Evolutionary conservation across 1,140 invertebrate species (phyloP), one percentile per base, ranked within the genome.

Genomic region (Ips nitidus): DNA sequence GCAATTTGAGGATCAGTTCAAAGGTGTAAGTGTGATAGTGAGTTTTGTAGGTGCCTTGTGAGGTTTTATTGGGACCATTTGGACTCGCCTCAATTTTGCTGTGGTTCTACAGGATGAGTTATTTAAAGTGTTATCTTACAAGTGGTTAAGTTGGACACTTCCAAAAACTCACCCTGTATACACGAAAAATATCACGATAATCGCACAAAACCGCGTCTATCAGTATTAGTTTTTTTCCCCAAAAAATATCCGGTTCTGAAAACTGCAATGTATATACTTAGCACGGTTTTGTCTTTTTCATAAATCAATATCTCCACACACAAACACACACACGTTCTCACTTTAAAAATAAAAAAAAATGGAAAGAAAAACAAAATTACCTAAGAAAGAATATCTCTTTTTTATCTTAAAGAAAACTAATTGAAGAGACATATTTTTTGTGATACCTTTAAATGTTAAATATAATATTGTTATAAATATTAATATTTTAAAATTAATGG

Each of bases 341-440:
- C 7, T 36, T 55, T 37, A 55, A 65, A 61, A 70, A 71, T n/a
- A 52, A 56, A 71, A 71, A 66, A 57, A 72, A 72, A 63, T 68
- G 64, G 47, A 62, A 22, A 22, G 22, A 22, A 22, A 22, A 22
- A 22, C 22, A 22, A 22, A 22, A 22, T 0, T 22, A 22, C 22
- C 22, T 22, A 22, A 22, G 22, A 22, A 22, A 73, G 68, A 71
- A 75, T 69, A 73, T 73, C 71, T 73, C 70, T 64, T 52, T 22
- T 22, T 22, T 22, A 22, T 22, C 22, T 22, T 22, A 22, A 22
- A 22, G 22, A 22, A 22, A 22, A 39, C 37, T 5, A 59, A 59
- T 38, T 71, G 73, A 74, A 70, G 75, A 73, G 70, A 75, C 71
- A 75, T 76, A 76, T 76, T 76, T 75, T 75, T 76, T 76, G 75